phyloP scores from a whole-genome alignment of 2,888 invertebrate genomes.

The Sipha maydis region DNA sequence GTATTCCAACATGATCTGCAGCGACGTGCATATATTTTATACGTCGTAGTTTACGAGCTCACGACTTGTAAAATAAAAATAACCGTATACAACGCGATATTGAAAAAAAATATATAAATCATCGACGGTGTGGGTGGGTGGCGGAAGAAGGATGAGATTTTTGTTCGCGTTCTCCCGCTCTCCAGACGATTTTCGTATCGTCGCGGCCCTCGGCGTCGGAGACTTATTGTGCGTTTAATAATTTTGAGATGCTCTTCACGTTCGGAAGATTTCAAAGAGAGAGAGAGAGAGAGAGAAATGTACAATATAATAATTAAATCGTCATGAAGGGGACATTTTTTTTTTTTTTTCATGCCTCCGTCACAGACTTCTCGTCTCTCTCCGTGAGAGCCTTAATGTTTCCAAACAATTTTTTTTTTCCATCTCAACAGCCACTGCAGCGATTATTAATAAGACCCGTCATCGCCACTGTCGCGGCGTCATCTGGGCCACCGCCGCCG shows the following conservation, averaged over 20 bases:
- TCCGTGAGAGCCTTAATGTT: conserved; percentile 58
- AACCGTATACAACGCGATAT: background rate
- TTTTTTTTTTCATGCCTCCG: background rate
- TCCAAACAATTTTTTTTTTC: conserved; percentile 45
- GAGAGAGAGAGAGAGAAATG: background rate
- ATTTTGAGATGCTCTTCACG: conserved; percentile 28
- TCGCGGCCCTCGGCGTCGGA: background rate
- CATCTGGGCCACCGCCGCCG: conserved; percentile 27
- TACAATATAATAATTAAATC: conserved; percentile 53
- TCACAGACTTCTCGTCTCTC: conserved; percentile 18
- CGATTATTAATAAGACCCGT: conserved; percentile 61
- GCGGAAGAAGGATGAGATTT: background rate
- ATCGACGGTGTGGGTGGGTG: background rate
- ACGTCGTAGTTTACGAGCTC: background rate
- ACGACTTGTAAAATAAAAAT: background rate
- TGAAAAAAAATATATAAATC: background rate
- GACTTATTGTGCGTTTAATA: conserved; percentile 1
- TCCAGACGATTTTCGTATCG: background rate
- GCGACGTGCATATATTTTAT: background rate
- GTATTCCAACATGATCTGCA: background rate
- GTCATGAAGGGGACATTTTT: conserved; percentile 29
- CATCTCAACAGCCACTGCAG: conserved; percentile 36
- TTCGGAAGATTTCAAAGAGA: background rate
- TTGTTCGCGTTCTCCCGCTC: background rate
- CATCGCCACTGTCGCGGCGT: conserved; percentile 50